phyloP scores from a whole-genome alignment of 2,888 invertebrate species.

The Agonopterix arenella region DNA sequence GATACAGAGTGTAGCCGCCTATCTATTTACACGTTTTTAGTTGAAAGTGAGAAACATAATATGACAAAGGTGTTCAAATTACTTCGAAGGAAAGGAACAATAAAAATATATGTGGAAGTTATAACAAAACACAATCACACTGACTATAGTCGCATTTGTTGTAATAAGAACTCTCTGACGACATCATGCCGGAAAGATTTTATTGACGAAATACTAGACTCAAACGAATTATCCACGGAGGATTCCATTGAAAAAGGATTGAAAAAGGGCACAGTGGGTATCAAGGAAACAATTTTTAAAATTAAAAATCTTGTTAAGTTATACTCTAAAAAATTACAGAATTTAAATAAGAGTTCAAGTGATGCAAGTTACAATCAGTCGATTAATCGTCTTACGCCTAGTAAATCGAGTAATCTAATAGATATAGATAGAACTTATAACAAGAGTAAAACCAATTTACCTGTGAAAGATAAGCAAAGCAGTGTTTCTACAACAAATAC shows the following conservation, averaged over 20 bases:
- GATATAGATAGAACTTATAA: too few relatives aligned
- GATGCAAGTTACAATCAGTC: too few relatives aligned
- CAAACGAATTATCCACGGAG: conserved; percentile 2
- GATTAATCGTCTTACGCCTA: too few relatives aligned
- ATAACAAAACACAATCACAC: conserved; percentile 23
- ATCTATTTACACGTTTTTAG: conserved; percentile 45
- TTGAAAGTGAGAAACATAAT: conserved; percentile 35
- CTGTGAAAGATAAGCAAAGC: too few relatives aligned
- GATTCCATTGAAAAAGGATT: conserved; percentile 4
- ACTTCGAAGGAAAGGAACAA: conserved; percentile 32
- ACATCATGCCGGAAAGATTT: conserved; percentile 18
- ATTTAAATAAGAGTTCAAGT: neutral
- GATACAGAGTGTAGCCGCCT: conserved; percentile 36
- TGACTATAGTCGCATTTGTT: conserved; percentile 38
- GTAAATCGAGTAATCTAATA: too few relatives aligned
- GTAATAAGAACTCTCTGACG: conserved; percentile 19
- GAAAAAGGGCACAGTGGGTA: conserved; percentile 9
- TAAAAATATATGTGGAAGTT: conserved; percentile 53
- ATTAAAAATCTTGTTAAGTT: conserved; percentile 34
- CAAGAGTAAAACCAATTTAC: too few relatives aligned
- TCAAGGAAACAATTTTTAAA: conserved; percentile 32
- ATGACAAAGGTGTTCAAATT: conserved; percentile 42
- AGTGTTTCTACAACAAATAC: too few relatives aligned
- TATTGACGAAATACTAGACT: conserved; percentile 3
- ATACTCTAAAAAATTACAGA: conserved; percentile 24